A percentile compares a stretch with the other conserved stretches of the same genome.
phyloP scores from a whole-genome alignment of 1,140 invertebrate species.

The Bombus huntii region DNA sequence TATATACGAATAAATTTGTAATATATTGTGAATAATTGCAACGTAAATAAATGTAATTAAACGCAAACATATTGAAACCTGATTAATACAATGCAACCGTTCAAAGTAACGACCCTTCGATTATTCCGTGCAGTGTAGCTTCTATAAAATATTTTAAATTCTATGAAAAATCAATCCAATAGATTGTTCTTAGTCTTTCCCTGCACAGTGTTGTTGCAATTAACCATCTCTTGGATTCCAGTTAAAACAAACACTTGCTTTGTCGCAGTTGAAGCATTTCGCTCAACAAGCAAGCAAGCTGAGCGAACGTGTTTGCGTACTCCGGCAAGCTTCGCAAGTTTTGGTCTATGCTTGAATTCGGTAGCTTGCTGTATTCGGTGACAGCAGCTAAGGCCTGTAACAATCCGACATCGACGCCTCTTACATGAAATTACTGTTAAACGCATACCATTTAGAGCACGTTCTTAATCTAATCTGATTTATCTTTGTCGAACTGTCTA shows the following conservation, averaged over 20 bases:
- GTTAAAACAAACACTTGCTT: slow-evolving; percentile 68
- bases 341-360: slow-evolving; percentile 25
- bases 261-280: slow-evolving; percentile 48
- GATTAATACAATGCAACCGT: too few relatives aligned
- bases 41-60: too few relatives aligned
- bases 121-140: background rate
- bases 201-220: background rate
- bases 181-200: slow-evolving; percentile 28
- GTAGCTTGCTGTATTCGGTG: slow-evolving; percentile 56
- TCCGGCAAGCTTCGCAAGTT: slow-evolving; percentile 46
- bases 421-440: slow-evolving; percentile 76
- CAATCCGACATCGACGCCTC: slow-evolving; percentile 75
- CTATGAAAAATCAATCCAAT: background rate
- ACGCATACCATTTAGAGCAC: slow-evolving; percentile 50
- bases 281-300: slow-evolving; percentile 63
- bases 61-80: too few relatives aligned
- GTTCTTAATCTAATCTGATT: slow-evolving; percentile 48
- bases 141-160: background rate
- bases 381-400: slow-evolving; percentile 76
- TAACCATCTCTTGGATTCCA: slow-evolving; percentile 54
- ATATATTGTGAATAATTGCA: too few relatives aligned
- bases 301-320: slow-evolving; percentile 60
- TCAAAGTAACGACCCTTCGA: too few relatives aligned
- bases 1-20: too few relatives aligned
- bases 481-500: slow-evolving; percentile 41